phyloP scores from a whole-genome alignment of 2,113 vertebrate species.

The Nothobranchius furzeri region DNA sequence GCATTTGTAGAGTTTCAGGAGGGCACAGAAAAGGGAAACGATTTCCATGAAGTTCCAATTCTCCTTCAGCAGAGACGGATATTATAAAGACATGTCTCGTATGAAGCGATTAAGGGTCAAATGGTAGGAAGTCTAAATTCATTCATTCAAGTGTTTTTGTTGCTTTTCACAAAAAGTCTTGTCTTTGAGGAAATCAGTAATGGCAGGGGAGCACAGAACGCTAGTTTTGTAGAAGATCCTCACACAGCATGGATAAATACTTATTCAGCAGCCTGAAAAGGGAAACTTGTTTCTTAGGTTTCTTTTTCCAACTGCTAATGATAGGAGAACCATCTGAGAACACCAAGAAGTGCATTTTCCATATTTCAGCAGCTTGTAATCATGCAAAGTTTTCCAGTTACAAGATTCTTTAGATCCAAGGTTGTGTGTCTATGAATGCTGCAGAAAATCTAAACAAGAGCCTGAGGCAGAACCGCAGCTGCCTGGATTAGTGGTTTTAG shows the following conservation, averaged over 20 bases:
- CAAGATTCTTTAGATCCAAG: not conserved
- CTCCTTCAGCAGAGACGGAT: constrained; percentile 8
- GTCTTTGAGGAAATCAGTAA: too few species aligned
- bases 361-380: not conserved
- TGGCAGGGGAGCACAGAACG: too few species aligned
- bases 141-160: constrained; percentile 5
- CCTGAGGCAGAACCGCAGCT: not conserved
- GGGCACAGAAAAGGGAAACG: constrained; percentile 26
- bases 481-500: constrained; percentile 1
- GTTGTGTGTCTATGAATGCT: not conserved
- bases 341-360: too few species aligned
- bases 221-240: too few species aligned
- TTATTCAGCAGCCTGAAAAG: too few species aligned
- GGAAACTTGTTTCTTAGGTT: not conserved
- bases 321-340: not conserved
- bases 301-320: not conserved
- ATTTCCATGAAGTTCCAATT: constrained; percentile 16
- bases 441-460: not conserved
- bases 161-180: too few species aligned
- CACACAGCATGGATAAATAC: too few species aligned
- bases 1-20: constrained; percentile 21
- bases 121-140: not conserved
- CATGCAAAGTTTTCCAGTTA: not conserved
- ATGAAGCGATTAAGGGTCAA: constrained; percentile 4
- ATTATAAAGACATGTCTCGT: not conserved